Percentiles rank a stretch among this genome's conserved stretches.
These are phyloP conservation scores for Drosophila imparisetae DNA, from an alignment of 2,888 invertebrate species.

Conservation along the genomic window DNA sequence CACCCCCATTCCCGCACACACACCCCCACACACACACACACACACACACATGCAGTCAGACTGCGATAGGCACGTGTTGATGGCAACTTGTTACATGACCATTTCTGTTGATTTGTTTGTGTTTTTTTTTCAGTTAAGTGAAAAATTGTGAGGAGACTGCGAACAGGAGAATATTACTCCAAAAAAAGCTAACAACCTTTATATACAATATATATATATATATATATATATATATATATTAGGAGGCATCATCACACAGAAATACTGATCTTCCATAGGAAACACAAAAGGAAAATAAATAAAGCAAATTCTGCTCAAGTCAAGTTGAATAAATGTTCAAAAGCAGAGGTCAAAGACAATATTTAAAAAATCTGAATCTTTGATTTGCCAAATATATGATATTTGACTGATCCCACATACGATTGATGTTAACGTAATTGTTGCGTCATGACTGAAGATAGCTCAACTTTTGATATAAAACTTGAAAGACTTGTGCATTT, in stretches of 20 bases:
- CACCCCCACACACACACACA: constrained; percentile 23
- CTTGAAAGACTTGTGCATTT: neutral
- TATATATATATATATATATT: too few species aligned
- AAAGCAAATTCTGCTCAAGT: neutral
- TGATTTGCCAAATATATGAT: neutral
- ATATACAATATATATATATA: neutral
- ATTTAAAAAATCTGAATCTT: neutral
- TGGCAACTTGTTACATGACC: constrained; percentile 66
- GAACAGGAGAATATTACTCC: neutral
- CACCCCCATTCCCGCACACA: constrained; percentile 1
- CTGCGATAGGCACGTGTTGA: constrained; percentile 58
- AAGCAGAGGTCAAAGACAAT: neutral
- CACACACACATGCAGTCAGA: constrained; percentile 3
- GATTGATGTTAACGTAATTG: neutral
- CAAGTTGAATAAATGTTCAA: neutral
- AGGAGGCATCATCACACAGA: neutral
- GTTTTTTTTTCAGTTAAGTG: constrained; percentile 3
- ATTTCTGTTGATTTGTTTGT: constrained; percentile 48
- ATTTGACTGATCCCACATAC: neutral
- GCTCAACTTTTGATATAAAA: neutral
- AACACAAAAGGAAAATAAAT: neutral
- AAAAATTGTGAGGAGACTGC: neutral
- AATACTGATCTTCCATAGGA: neutral
- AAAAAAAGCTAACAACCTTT: neutral
- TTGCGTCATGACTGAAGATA: neutral